These are phyloP conservation scores for Drosophila mercatorum DNA, from an alignment of 2,888 invertebrate genomes.

Conservation along the genomic window DNA sequence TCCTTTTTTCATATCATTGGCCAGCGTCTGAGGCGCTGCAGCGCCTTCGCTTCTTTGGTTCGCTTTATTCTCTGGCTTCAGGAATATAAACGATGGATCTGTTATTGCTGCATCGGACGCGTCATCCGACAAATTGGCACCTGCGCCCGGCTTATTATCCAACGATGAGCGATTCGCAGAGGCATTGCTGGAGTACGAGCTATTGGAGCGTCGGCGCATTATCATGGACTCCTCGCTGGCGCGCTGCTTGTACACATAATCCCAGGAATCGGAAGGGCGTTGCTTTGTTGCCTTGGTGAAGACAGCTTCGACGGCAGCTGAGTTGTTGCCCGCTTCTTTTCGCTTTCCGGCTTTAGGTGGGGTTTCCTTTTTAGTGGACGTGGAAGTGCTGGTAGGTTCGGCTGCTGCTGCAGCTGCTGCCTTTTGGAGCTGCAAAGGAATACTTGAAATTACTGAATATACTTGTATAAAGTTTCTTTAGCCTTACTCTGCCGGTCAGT, in stretches of 20 bases:
- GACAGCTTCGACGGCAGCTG: constrained; percentile 26
- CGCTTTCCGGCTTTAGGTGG: constrained; percentile 47
- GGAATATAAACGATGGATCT: constrained; percentile 82
- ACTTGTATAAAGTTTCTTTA: background rate
- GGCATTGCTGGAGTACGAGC: constrained; percentile 91
- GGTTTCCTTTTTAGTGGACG: constrained; percentile 58
- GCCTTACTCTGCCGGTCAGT: constrained; percentile 70
- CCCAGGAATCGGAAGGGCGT: constrained; percentile 85
- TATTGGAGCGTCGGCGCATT: constrained; percentile 92
- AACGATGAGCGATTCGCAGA: constrained; percentile 86
- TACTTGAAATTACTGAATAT: background rate
- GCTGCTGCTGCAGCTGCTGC: background rate
- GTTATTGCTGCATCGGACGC: constrained; percentile 44
- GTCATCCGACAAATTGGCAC: constrained; percentile 60
- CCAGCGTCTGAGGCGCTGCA: constrained; percentile 77
- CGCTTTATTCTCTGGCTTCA: constrained; percentile 81
- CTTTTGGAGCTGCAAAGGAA: constrained; percentile 19
- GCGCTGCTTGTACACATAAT: constrained; percentile 87
- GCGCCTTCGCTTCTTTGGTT: constrained; percentile 72
- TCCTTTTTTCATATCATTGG: constrained; percentile 72
- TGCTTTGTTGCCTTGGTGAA: constrained; percentile 53
- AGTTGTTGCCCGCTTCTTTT: constrained; percentile 12
- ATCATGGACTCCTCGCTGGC: constrained; percentile 91
- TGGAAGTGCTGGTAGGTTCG: constrained; percentile 14
- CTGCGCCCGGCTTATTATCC: constrained; percentile 53